Conservation (phyloP, 1,140 invertebrate species). For the Drosophila nasuta region DNA sequence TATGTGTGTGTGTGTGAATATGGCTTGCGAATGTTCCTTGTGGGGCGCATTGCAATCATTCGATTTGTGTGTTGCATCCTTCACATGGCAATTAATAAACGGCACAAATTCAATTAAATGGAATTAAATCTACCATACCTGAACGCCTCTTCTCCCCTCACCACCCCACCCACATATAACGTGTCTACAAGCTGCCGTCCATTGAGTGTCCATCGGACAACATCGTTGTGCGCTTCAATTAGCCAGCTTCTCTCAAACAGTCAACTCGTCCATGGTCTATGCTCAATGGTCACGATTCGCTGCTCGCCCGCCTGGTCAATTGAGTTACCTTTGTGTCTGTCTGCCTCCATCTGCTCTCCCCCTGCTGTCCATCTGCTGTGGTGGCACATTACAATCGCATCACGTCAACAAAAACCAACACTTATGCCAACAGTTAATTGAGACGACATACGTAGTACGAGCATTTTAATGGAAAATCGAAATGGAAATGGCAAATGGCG, state of each 20-base stretch:
- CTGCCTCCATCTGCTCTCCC: conserved; percentile 7
- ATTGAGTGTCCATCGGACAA: conserved; percentile 48
- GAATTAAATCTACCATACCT: conserved; percentile 68
- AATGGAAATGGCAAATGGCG: conserved; percentile 3
- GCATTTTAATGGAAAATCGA: conserved; percentile 20
- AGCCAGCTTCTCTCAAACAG: conserved; percentile 14
- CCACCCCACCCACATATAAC: conserved; percentile 61
- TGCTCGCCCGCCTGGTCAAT: conserved; percentile 16
- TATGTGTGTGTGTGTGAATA: neutral
- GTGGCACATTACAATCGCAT: conserved; percentile 31
- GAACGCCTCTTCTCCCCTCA: neutral
- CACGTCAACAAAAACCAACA: conserved; percentile 53
- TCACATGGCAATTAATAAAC: conserved; percentile 50
- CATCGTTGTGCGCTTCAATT: conserved; percentile 60
- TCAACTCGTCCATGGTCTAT: neutral
- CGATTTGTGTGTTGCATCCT: conserved; percentile 49
- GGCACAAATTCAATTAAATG: conserved; percentile 70
- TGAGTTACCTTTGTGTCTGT: conserved; percentile 29
- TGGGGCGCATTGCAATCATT: conserved; percentile 25
- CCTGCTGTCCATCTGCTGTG: neutral
- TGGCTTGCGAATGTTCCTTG: neutral
- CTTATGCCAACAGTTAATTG: conserved; percentile 60
- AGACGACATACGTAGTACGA: conserved; percentile 35
- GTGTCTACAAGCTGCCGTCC: conserved; percentile 50
- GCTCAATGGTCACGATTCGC: conserved; percentile 22